Evolutionary conservation across 2,888 invertebrate species (phyloP).

Genomic region (Hirtodrosophila duncani): DNA sequence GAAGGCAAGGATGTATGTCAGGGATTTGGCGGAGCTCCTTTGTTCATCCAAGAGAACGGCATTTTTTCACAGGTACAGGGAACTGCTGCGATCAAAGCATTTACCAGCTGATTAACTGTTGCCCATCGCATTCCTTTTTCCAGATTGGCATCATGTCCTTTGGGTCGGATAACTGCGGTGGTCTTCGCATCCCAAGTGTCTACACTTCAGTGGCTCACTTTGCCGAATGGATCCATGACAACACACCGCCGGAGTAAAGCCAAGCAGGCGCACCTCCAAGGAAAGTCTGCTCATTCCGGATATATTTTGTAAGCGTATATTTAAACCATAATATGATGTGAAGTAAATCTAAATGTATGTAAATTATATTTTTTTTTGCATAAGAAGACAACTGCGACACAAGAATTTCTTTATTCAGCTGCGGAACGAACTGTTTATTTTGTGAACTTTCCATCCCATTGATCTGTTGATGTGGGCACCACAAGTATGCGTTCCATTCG

Average conservation of each 20-base stretch:
- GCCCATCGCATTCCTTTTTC: too few species aligned
- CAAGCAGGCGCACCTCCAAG: background rate
- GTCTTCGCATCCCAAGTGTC: slow-evolving; percentile 86
- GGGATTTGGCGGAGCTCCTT: slow-evolving; percentile 88
- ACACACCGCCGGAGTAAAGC: slow-evolving; percentile 80
- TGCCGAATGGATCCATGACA: slow-evolving; percentile 86
- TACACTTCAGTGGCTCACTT: slow-evolving; percentile 88
- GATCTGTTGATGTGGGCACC: slow-evolving; percentile 26
- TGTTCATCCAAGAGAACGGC: slow-evolving; percentile 82
- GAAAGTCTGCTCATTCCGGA: slow-evolving; percentile 2
- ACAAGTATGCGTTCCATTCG: slow-evolving; percentile 35
- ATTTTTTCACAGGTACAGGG: slow-evolving; percentile 82
- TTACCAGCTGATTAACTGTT: background rate
- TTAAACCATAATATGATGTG: slow-evolving; percentile 10
- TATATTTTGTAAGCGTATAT: slow-evolving; percentile 28
- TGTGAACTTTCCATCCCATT: slow-evolving; percentile 18
- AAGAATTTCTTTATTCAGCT: too few species aligned
- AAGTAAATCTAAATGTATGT: background rate
- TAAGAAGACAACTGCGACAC: too few species aligned
- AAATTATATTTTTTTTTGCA: background rate
- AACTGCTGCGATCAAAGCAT: background rate
- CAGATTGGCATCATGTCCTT: slow-evolving; percentile 89
- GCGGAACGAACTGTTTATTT: background rate
- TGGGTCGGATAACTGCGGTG: slow-evolving; percentile 88
- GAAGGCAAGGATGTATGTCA: slow-evolving; percentile 88